phyloP scores from a whole-genome alignment of 2,888 invertebrate species.

The Tachina fera region DNA sequence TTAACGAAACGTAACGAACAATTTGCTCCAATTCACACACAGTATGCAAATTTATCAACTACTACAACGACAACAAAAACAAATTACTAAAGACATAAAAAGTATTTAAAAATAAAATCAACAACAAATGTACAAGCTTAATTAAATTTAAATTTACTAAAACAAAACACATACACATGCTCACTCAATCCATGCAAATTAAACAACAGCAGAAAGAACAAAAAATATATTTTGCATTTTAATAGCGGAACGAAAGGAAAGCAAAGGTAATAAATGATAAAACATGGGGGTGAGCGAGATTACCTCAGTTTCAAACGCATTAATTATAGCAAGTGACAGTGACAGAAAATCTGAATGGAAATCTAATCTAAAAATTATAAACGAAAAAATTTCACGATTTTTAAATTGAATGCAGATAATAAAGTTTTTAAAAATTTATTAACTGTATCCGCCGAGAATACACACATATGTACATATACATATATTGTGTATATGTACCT shows the following conservation, averaged over 20 bases:
- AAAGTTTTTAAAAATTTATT: not conserved
- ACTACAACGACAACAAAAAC: constrained; percentile 42
- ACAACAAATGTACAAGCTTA: constrained; percentile 48
- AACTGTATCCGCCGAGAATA: not conserved
- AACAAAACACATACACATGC: not conserved
- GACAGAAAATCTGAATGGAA: constrained; percentile 33
- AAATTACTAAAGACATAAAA: constrained; percentile 47
- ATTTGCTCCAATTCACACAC: constrained; percentile 70
- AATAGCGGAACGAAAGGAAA: constrained; percentile 21
- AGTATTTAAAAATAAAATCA: constrained; percentile 6
- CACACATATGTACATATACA: constrained; percentile 17
- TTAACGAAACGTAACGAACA: constrained; percentile 69
- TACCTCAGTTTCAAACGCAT: constrained; percentile 32
- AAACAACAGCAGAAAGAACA: constrained; percentile 4
- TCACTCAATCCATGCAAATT: constrained; percentile 9
- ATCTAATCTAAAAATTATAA: constrained; percentile 30
- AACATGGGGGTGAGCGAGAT: not conserved
- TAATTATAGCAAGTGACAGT: constrained; percentile 64
- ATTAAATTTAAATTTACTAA: constrained; percentile 67
- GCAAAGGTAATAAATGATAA: constrained; percentile 19
- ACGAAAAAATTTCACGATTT: constrained; percentile 27
- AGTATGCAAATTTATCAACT: constrained; percentile 69
- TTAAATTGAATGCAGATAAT: constrained; percentile 32
- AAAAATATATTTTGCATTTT: constrained; percentile 37
- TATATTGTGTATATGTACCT: not conserved